Percentiles rank a stretch among this genome's conserved stretches.
phyloP scores from a whole-genome alignment of 92 coral and sea anemone species.

The Siderastrea radians region DNA sequence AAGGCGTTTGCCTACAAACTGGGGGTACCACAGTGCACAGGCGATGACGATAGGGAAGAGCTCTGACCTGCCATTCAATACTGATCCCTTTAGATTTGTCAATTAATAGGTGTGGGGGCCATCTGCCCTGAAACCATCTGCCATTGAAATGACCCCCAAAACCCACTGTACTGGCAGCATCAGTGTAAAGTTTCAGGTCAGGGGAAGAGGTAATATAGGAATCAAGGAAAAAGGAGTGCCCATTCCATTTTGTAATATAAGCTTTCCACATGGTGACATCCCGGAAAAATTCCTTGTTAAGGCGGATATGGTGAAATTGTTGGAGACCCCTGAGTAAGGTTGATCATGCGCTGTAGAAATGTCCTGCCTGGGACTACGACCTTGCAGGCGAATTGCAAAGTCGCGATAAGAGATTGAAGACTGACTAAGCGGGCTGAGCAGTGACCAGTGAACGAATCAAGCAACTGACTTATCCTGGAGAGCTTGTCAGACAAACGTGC shows the following conservation, averaged over 20 bases:
- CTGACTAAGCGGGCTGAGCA: not conserved
- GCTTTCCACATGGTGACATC: constrained; percentile 68
- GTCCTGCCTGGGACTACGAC: constrained; percentile 67
- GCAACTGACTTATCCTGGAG: constrained; percentile 34
- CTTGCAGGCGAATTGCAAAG: constrained; percentile 55
- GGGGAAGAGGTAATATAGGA: constrained; percentile 39
- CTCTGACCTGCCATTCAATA: constrained; percentile 78
- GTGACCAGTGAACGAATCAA: not conserved
- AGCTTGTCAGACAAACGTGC: constrained; percentile 44
- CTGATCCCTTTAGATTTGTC: constrained; percentile 36
- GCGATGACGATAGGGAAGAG: constrained; percentile 64
- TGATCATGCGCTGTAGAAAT: constrained; percentile 69
- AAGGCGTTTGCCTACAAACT: constrained; percentile 41
- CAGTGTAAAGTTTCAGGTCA: constrained; percentile 44
- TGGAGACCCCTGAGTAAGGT: constrained; percentile 44
- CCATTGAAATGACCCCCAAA: constrained; percentile 49
- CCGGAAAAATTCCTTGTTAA: no score
- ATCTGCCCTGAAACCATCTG: constrained; percentile 81
- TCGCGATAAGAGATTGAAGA: constrained; percentile 36
- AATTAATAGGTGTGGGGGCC: no score
- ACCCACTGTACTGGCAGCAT: constrained; percentile 71
- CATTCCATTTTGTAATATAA: constrained; percentile 64
- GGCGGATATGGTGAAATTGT: constrained; percentile 53
- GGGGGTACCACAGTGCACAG: no score
- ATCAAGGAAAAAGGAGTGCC: constrained; percentile 56